Evolutionary conservation across 2,113 vertebrate genomes (phyloP).

Genomic region (Engystomops pustulosus): DNA sequence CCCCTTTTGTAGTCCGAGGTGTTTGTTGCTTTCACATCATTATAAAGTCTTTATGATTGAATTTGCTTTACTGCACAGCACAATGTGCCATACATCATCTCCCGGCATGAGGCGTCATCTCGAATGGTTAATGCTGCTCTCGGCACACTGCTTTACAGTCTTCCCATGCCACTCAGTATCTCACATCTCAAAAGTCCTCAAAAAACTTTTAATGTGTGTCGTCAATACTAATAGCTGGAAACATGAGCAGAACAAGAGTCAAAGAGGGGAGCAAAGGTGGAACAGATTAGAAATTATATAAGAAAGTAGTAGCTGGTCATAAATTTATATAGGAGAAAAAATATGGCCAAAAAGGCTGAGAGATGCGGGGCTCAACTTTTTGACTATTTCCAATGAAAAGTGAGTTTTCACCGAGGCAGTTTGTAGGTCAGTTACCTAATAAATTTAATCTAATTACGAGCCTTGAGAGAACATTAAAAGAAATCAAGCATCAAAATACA

Average conservation of each 20-base stretch:
- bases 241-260: neutral
- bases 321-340: too few relatives aligned
- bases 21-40: slow-evolving; percentile 14
- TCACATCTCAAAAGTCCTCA: neutral
- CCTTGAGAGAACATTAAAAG: too few relatives aligned
- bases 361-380: too few relatives aligned
- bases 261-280: neutral
- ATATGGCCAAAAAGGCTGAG: too few relatives aligned
- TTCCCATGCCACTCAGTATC: neutral
- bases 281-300: too few relatives aligned
- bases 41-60: slow-evolving; percentile 14
- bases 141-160: neutral
- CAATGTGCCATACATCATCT: slow-evolving; percentile 13
- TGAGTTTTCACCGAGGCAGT: too few relatives aligned
- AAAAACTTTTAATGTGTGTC: neutral
- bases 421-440: too few relatives aligned
- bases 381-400: too few relatives aligned
- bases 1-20: neutral
- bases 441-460: too few relatives aligned
- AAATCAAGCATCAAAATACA: too few relatives aligned
- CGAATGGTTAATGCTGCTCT: slow-evolving; percentile 11
- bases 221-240: neutral
- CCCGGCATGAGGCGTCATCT: neutral
- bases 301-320: too few relatives aligned
- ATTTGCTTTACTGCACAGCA: neutral